phyloP scores from a whole-genome alignment of 1,140 invertebrate species.

The Cataglyphis hispanica region DNA sequence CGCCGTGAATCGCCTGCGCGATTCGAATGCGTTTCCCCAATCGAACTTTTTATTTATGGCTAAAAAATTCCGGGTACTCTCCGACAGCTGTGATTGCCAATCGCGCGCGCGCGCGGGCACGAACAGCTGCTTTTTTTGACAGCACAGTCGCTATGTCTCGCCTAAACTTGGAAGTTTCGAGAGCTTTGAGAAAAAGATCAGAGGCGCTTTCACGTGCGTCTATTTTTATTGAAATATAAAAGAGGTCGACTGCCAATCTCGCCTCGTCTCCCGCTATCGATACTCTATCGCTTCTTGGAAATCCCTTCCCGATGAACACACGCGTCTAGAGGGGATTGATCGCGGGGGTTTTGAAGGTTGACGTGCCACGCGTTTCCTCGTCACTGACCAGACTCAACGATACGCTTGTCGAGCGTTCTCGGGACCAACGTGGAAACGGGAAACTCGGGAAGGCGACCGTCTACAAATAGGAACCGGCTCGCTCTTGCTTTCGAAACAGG shows the following conservation, averaged over 20 bases:
- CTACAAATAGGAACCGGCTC: constrained; percentile 63
- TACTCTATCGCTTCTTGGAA: constrained; percentile 31
- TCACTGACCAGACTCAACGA: constrained; percentile 68
- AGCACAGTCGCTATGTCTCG: neutral
- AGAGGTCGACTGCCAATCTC: constrained; percentile 22
- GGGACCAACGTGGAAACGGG: constrained; percentile 46
- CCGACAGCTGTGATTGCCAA: constrained; percentile 9
- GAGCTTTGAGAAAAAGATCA: neutral
- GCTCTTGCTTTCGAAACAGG: constrained; percentile 36
- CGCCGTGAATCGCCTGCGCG: constrained; percentile 4
- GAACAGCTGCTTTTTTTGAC: neutral
- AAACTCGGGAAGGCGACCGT: constrained; percentile 38
- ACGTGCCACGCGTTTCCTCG: neutral
- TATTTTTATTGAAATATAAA: neutral
- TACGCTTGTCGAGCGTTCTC: constrained; percentile 6
- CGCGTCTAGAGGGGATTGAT: neutral
- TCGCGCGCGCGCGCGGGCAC: neutral
- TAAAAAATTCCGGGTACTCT: constrained; percentile 16
- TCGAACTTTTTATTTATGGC: constrained; percentile 35
- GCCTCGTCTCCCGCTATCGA: neutral
- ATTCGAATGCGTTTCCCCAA: constrained; percentile 10
- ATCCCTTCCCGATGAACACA: neutral
- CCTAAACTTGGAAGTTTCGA: neutral
- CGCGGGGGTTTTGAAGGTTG: neutral
- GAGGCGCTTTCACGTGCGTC: neutral